Evolutionary conservation across 2,888 invertebrate genomes (phyloP).

Genomic region (Phragmatobia fuliginosa): DNA sequence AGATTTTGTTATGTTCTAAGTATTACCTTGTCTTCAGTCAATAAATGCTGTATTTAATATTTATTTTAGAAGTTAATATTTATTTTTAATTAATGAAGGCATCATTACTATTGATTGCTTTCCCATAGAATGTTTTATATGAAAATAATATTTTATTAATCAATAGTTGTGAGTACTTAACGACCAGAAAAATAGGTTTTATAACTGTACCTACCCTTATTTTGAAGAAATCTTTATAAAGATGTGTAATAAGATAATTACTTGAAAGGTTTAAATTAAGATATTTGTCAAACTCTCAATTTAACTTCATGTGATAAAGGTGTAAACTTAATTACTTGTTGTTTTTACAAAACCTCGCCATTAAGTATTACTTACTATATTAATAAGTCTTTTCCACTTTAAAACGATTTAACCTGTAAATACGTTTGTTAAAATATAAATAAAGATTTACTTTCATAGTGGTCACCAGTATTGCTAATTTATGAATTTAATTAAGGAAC

Average conservation of each 20-base stretch:
- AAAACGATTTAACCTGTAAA: constrained; percentile 44
- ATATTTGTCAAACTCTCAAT: constrained; percentile 40
- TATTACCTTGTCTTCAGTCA: not conserved
- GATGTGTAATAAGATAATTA: constrained; percentile 43
- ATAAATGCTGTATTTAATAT: not conserved
- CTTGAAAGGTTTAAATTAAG: constrained; percentile 49
- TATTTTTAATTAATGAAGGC: not conserved
- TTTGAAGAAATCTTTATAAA: constrained; percentile 29
- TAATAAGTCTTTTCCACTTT: constrained; percentile 42
- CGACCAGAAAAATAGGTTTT: constrained; percentile 31
- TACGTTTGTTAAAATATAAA: constrained; percentile 40
- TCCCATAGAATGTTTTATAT: not conserved
- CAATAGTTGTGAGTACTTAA: constrained; percentile 22
- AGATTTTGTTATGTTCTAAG: not conserved
- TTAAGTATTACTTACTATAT: constrained; percentile 41
- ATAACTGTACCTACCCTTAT: constrained; percentile 15
- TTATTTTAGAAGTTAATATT: not conserved
- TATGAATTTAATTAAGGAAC: constrained; percentile 56
- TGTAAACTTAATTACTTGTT: constrained; percentile 57
- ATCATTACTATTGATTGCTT: constrained; percentile 1
- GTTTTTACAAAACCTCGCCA: constrained; percentile 56
- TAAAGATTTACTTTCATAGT: constrained; percentile 50
- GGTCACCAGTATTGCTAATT: constrained; percentile 68
- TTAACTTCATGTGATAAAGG: constrained; percentile 60
- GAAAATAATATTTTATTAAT: constrained; percentile 20